phyloP scores from a whole-genome alignment of 2,797 vertebrate species.

The Zalophus californianus region DNA sequence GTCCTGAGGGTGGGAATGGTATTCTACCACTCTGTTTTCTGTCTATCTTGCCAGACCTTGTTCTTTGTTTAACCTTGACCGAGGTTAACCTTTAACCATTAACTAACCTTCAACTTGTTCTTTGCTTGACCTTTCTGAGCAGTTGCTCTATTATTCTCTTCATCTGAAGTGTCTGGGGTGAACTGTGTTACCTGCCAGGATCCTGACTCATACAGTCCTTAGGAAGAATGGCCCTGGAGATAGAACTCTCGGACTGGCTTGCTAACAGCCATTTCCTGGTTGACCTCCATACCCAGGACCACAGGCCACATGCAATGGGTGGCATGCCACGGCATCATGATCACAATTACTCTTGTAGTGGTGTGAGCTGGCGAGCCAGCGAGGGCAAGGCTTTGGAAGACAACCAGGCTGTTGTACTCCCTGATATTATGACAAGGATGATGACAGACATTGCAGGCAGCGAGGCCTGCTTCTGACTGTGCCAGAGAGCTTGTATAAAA shows the following conservation, averaged over 20 bases:
- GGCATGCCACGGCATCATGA: not conserved
- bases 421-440: not conserved
- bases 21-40: not conserved
- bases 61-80: not conserved
- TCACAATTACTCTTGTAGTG: not conserved
- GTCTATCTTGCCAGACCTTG: not conserved
- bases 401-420: not conserved
- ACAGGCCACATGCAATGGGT: not conserved
- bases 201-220: not conserved
- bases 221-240: not conserved
- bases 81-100: not conserved
- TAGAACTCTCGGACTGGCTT: not conserved
- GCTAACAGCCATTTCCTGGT: not conserved
- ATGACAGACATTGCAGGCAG: not conserved
- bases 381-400: not conserved
- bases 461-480: not conserved
- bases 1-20: not conserved
- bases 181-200: not conserved
- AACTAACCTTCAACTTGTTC: not conserved
- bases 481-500: not conserved
- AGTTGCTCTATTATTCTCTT: not conserved
- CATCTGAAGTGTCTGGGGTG: not conserved
- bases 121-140: not conserved
- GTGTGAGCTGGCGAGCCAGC: not conserved
- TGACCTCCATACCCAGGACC: not conserved